These are phyloP conservation scores for Euzophera pinguis DNA, from an alignment of 2,888 invertebrate species.

Conservation along the genomic window DNA sequence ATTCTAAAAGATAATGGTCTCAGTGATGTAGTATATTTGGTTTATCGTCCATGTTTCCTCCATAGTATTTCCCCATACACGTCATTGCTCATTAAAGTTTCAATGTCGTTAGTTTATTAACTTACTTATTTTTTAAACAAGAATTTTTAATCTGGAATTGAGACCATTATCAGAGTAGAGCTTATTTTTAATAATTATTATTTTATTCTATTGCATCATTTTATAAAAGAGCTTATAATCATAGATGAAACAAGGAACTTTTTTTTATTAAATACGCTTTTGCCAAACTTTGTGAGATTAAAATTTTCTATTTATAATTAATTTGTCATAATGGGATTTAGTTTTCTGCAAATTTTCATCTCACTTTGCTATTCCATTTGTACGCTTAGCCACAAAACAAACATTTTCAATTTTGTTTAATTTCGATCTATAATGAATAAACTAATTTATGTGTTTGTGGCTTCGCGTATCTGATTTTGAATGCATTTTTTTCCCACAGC, in stretches of 20 bases:
- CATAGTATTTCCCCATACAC: not conserved
- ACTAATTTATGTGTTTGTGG: not conserved
- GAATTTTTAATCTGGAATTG: not conserved
- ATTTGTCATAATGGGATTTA: too few relatives aligned
- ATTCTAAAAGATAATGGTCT: constrained; percentile 9
- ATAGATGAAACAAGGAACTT: not conserved
- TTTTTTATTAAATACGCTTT: constrained; percentile 4
- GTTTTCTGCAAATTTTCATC: too few relatives aligned
- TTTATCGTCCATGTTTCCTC: not conserved
- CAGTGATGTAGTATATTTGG: not conserved
- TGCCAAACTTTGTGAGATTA: not conserved
- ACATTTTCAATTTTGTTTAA: not conserved
- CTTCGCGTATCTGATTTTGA: constrained; percentile 6
- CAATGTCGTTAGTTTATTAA: not conserved
- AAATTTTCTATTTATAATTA: not conserved
- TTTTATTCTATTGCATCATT: too few relatives aligned
- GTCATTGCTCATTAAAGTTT: not conserved
- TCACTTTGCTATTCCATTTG: too few relatives aligned
- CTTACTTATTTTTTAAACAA: not conserved
- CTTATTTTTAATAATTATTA: not conserved
- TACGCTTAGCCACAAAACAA: not conserved
- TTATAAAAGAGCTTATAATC: too few relatives aligned
- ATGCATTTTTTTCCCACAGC: constrained; percentile 2
- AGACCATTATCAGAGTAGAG: not conserved
- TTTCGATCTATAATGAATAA: not conserved